Base-by-base conservation (phyloP, 1,140 invertebrate species). In the Camponotus floridanus region DNA sequence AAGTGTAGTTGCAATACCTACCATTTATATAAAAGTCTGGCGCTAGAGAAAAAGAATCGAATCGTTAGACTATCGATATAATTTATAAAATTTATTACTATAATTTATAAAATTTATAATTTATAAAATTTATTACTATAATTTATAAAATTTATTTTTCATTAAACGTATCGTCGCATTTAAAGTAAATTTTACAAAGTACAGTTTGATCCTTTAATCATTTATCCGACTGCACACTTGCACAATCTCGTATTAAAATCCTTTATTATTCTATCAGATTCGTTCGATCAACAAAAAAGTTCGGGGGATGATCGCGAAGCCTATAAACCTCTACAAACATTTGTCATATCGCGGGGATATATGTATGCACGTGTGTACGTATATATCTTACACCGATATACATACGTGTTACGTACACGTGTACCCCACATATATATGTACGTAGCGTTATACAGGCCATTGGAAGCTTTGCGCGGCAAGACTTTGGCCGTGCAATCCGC, bases 321-420 rank as follows among this genome's bases (percentile, higher is more conserved):
- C 57, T 87, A 90, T 91, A 87, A 92, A 90, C 93, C 91, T 83
- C 87, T 81, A 88, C 85, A 93, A 93, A 93, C 88, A 92, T 93
- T 91, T 91, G 92, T 85, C 51, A 86, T 87, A 64, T 64, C 33
- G 36, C 9, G 13, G 21, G 13, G 21, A 70, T 70, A 70, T 26
- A 11, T 31, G 39, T 45, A 42, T n/a, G 26, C 2, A 11, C 21
- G 18, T 5, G 31, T 4, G 13, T 18, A 21, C 18, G 8, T 15
- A 3, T 55, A 15, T 31, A 57, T 15, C 13, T 57, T 21, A 57
- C 18, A 2, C 9, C 18, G 7, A 36, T 31, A 13, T 48, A 65
- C 13, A 36, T 15, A 26, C 26, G 26, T 26, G 8, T 55, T 21
- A 36, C 21, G 26, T 15, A 39, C 11, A 57, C 36, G 26, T 26